phyloP scores from a whole-genome alignment of 2,113 vertebrate species.

The Serinus canaria region DNA sequence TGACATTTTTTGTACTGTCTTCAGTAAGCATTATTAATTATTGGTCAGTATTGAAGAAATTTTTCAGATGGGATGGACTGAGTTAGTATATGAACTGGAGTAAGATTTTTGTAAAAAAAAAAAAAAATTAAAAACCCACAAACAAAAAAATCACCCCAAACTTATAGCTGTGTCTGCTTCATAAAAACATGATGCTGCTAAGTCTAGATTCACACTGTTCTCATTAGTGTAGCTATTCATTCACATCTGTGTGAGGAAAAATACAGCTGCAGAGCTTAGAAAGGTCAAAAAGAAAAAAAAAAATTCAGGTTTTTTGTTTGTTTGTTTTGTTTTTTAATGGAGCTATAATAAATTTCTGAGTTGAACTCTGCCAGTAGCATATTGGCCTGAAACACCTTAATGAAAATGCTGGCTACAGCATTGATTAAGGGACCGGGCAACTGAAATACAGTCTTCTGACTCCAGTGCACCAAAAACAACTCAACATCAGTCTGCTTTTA shows the following conservation, averaged over 20 bases:
- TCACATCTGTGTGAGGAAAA: neutral
- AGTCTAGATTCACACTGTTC: neutral
- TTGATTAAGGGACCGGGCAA: neutral
- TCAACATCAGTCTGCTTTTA: neutral
- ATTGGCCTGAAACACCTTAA: neutral
- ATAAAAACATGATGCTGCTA: neutral
- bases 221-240: neutral
- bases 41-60: neutral
- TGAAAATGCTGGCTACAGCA: neutral
- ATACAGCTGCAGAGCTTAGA: neutral
- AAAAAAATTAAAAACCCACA: neutral
- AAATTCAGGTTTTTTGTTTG: fast-evolving
- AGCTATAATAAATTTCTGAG: conserved; percentile 12
- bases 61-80: neutral
- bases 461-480: neutral
- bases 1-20: neutral
- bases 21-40: neutral
- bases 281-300: neutral
- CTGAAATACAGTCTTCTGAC: neutral
- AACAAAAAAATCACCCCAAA: neutral
- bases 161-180: neutral
- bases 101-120: neutral
- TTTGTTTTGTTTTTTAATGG: neutral
- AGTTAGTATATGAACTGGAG: neutral
- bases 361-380: neutral